Percentiles rank a stretch among this genome's conserved stretches.
Evolutionary conservation across 53 echinoderm and acorn worm genomes (phyloP).

Genomic region (Zoroaster sp.): DNA sequence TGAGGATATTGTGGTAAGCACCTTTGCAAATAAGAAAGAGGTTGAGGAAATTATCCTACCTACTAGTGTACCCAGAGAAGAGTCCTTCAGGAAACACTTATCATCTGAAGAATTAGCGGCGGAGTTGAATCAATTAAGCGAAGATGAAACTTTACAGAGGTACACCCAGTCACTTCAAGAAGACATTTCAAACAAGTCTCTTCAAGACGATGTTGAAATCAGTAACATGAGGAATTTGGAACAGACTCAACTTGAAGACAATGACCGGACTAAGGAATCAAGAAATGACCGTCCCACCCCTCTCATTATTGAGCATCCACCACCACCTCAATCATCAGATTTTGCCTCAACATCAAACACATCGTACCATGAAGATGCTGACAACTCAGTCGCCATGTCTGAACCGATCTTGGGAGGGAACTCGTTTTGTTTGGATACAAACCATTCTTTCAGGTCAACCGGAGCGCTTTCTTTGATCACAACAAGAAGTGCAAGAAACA

Average conservation of each 20-base stretch:
- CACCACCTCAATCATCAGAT: not conserved
- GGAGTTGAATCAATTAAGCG: conserved; percentile 23
- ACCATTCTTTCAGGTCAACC: conserved; percentile 71
- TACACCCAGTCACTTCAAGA: not conserved
- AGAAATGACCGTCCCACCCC: not conserved
- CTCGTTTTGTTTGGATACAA: conserved; percentile 55
- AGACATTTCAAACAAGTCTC: not conserved
- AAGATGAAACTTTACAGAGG: not conserved
- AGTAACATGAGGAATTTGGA: not conserved
- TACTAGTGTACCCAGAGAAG: not conserved
- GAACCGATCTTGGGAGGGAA: conserved; percentile 65
- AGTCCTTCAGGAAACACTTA: not conserved
- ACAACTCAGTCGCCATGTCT: conserved; percentile 46
- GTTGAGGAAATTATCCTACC: not conserved
- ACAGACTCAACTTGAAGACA: not conserved
- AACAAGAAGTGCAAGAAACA: conserved; percentile 71
- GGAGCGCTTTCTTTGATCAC: conserved; percentile 69
- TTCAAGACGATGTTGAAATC: not conserved
- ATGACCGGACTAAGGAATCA: not conserved
- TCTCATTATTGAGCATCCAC: not conserved
- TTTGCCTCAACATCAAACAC: not conserved
- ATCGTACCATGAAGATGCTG: not conserved
- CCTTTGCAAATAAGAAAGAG: conserved; percentile 4
- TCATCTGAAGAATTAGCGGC: not conserved
- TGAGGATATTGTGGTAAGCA: conserved; percentile 9